A percentile compares a stretch with the other conserved stretches of the same genome.
phyloP scores from a whole-genome alignment of 1,140 invertebrate genomes.

The Chironomus tepperi region DNA sequence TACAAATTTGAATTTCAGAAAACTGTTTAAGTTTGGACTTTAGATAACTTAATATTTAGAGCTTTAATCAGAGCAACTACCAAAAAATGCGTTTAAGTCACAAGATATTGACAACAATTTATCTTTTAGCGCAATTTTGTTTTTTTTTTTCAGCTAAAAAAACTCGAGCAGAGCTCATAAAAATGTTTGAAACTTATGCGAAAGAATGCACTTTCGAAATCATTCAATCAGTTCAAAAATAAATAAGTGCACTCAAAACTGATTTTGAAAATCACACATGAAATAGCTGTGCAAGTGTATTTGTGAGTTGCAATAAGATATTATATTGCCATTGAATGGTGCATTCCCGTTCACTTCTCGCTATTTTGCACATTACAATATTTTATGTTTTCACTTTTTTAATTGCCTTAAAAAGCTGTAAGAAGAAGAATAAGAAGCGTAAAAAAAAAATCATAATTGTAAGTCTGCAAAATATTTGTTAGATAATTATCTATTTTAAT shows the following conservation, averaged over 20 bases:
- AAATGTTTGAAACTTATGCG: no score
- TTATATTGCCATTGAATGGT: constrained; percentile 17
- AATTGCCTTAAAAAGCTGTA: constrained; percentile 1
- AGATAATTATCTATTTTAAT: constrained; percentile 1
- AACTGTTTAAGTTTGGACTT: no score
- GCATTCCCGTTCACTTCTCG: constrained; percentile 16
- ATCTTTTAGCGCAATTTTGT: no score
- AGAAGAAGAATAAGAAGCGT: not conserved
- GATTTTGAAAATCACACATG: constrained; percentile 9
- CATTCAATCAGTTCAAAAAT: constrained; percentile 11
- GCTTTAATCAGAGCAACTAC: no score
- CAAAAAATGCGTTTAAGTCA: no score
- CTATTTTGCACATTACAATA: not conserved
- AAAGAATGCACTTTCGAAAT: constrained; percentile 23
- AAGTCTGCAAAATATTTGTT: not conserved
- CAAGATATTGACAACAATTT: no score
- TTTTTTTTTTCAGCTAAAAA: no score
- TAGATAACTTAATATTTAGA: no score
- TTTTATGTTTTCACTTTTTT: constrained; percentile 19
- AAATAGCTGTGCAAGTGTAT: not conserved
- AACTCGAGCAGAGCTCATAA: no score
- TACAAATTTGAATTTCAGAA: no score
- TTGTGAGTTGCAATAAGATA: constrained; percentile 6
- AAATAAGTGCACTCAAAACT: not conserved
- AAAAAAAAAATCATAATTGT: constrained; percentile 16